A percentile compares a stretch with the other conserved stretches of the same genome.
Evolutionary conservation across 2,888 invertebrate genomes (phyloP).

Genomic region (Acronicta leporina): DNA sequence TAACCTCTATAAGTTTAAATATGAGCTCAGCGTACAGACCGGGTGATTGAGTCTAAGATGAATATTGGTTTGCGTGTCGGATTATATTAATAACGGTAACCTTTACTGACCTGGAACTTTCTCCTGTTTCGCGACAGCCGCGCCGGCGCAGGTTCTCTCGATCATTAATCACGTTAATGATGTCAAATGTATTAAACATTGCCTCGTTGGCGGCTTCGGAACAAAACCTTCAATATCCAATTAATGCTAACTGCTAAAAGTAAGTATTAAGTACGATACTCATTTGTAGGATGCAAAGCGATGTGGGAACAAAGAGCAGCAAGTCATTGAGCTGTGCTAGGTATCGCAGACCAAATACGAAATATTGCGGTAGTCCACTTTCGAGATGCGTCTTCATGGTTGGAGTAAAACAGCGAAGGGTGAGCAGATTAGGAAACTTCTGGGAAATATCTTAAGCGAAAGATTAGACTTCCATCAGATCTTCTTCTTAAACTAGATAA

Average conservation of each 20-base stretch:
- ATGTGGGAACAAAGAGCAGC: conserved; percentile 28
- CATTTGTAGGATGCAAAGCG: conserved; percentile 37
- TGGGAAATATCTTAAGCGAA: background rate
- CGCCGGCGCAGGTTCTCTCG: conserved; percentile 47
- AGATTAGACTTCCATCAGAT: background rate
- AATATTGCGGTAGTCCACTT: conserved; percentile 6
- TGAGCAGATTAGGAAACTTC: too few species aligned
- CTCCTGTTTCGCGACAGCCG: conserved; percentile 63
- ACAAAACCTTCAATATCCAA: conserved; percentile 51
- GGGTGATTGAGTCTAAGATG: conserved; percentile 53
- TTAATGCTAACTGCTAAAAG: conserved; percentile 37
- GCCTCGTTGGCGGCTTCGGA: conserved; percentile 44
- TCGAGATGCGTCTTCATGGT: background rate
- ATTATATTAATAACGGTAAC: conserved; percentile 69
- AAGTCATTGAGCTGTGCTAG: conserved; percentile 21
- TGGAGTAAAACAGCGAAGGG: too few species aligned
- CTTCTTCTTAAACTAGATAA: too few species aligned
- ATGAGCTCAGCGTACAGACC: conserved; percentile 31
- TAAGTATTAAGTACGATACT: conserved; percentile 27
- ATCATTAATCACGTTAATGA: conserved; percentile 68
- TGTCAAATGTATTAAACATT: conserved; percentile 65
- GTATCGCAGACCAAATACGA: conserved; percentile 21
- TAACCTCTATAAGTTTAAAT: conserved; percentile 47
- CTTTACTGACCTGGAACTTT: conserved; percentile 66
- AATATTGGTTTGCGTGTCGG: conserved; percentile 66